phyloP scores from a whole-genome alignment of 1,140 invertebrate genomes.

The Danaus plexippus region DNA sequence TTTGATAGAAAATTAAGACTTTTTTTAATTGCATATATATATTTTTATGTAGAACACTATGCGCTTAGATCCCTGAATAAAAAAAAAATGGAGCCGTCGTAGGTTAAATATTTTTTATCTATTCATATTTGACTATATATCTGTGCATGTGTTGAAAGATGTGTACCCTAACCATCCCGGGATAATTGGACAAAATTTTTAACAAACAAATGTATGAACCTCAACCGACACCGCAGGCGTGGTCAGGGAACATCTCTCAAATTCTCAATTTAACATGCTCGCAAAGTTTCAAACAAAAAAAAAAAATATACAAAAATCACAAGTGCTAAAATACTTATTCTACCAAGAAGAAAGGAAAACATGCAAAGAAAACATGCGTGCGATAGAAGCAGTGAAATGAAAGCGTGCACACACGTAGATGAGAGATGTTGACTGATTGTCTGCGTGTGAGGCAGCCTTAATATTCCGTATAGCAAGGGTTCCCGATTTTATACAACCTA shows the following conservation, averaged over 20 bases:
- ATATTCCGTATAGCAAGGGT: too few species aligned
- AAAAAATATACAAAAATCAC: conserved; percentile 6
- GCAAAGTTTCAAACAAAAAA: conserved; percentile 21
- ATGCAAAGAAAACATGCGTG: conserved; percentile 24
- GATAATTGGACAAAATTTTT: conserved; percentile 41
- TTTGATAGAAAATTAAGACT: too few species aligned
- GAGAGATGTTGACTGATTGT: conserved; percentile 66
- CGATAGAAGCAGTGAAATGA: conserved; percentile 33
- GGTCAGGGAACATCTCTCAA: conserved; percentile 69
- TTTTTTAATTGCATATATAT: too few species aligned
- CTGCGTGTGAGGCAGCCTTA: conserved; percentile 23
- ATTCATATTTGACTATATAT: not conserved
- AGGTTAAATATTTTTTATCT: too few species aligned
- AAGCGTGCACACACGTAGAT: conserved; percentile 58
- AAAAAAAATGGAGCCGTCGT: too few species aligned
- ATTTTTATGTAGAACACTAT: too few species aligned
- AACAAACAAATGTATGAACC: conserved; percentile 8
- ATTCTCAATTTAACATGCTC: conserved; percentile 42
- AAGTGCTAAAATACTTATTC: not conserved
- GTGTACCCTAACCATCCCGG: conserved; percentile 51
- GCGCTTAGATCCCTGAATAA: too few species aligned
- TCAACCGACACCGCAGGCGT: conserved; percentile 51
- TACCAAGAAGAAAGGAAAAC: conserved; percentile 15
- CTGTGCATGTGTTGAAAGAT: conserved; percentile 47
- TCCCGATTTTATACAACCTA: too few species aligned